phyloP scores from a whole-genome alignment of 92 coral and sea anemone species.

The Montipora capitata region DNA sequence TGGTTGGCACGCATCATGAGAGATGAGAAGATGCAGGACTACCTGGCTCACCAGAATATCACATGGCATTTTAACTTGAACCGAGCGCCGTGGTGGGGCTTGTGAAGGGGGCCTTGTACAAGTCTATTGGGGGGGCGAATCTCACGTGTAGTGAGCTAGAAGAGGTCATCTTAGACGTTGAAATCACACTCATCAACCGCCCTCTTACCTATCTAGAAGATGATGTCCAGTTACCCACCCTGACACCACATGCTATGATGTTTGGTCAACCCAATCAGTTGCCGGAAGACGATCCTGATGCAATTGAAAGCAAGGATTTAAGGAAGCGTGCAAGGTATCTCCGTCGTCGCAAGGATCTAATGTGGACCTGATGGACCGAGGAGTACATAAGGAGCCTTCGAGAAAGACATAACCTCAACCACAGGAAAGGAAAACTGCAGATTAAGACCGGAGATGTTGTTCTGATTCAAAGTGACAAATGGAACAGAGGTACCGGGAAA shows the following conservation, averaged over 20 bases:
- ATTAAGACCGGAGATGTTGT: constrained; percentile 33
- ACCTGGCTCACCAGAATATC: constrained; percentile 48
- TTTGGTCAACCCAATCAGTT: constrained; percentile 7
- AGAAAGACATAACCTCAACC: constrained; percentile 27
- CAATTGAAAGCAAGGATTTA: constrained; percentile 30
- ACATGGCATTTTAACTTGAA: constrained; percentile 77
- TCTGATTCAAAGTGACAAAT: constrained; percentile 16
- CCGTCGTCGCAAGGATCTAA: constrained; percentile 46
- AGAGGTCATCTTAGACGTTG: background rate
- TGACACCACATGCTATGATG: constrained; percentile 39
- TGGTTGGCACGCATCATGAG: constrained; percentile 27
- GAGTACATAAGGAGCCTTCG: constrained; percentile 17
- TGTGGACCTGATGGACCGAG: constrained; percentile 32
- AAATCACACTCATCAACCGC: background rate
- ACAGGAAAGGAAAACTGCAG: constrained; percentile 8
- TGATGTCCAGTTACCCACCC: constrained; percentile 35
- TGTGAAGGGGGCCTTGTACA: constrained; percentile 8
- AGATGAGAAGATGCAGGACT: background rate
- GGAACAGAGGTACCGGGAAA: background rate
- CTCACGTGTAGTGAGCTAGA: constrained; percentile 6
- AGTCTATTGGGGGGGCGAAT: background rate
- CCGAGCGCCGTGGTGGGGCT: constrained; percentile 27
- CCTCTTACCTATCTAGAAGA: constrained; percentile 6
- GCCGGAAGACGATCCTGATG: background rate
- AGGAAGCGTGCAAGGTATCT: constrained; percentile 56